These are phyloP conservation scores for Ferrisia virgata DNA, from an alignment of 2,888 invertebrate species.

Conservation along the genomic window DNA sequence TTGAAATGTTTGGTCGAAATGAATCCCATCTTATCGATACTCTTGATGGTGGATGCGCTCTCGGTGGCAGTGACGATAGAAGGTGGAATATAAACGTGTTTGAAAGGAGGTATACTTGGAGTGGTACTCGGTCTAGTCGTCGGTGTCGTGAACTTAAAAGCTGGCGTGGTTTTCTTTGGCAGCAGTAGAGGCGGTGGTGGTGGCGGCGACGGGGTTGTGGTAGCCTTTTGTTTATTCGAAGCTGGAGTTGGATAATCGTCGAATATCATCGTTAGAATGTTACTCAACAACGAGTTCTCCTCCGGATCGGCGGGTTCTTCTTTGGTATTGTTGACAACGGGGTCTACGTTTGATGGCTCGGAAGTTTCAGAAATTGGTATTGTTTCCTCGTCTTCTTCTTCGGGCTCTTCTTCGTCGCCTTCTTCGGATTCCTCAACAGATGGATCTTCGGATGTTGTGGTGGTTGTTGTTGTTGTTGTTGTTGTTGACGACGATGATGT, in stretches of 20 bases:
- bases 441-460: neutral
- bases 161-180: neutral
- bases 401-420: neutral
- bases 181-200: conserved; percentile 55
- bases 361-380: neutral
- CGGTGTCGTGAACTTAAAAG: neutral
- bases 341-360: neutral
- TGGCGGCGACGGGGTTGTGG: conserved; percentile 51
- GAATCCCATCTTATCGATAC: neutral
- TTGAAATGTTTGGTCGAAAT: neutral
- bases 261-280: neutral
- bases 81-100: neutral
- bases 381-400: neutral
- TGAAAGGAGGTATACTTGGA: neutral
- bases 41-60: neutral
- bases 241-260: neutral
- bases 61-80: neutral
- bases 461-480: neutral
- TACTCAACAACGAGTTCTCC: neutral
- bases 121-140: neutral
- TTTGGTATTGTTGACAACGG: neutral
- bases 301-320: neutral
- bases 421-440: neutral
- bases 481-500: neutral
- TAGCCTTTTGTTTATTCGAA: conserved; percentile 42